A percentile compares a stretch with the other conserved stretches of the same genome.
These are phyloP conservation scores for Poeciliopsis prolifica DNA, from an alignment of 2,113 vertebrate genomes.

Conservation along the genomic window DNA sequence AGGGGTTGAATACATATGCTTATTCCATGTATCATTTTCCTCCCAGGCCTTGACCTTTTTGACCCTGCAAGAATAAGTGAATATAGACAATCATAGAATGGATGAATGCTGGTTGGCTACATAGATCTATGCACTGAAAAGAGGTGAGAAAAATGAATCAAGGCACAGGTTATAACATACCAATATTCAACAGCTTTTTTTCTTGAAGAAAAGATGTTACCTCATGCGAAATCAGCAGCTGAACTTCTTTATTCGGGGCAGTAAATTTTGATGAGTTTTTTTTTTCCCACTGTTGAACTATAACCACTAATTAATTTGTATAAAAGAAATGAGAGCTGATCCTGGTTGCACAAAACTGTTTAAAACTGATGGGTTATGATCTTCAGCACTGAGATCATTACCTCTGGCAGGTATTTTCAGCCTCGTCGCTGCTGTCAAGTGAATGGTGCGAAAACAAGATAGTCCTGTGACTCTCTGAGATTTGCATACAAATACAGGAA, in stretches of 20 bases:
- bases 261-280: background rate
- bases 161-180: background rate
- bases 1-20: too few species aligned
- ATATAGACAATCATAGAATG: too few species aligned
- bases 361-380: background rate
- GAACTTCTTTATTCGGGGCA: background rate
- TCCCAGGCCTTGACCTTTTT: too few species aligned
- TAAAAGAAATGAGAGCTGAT: background rate
- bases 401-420: background rate
- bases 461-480: conserved; percentile 9
- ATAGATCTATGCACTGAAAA: background rate
- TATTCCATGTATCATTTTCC: too few species aligned
- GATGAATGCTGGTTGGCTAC: background rate
- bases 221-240: background rate
- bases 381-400: background rate
- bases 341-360: background rate
- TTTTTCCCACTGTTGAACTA: background rate
- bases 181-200: background rate
- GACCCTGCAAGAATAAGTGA: too few species aligned
- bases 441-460: background rate
- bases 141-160: too few species aligned
- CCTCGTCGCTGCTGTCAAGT: background rate
- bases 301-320: background rate
- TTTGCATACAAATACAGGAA: conserved; percentile 70
- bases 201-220: background rate